Conservation (phyloP, 2,113 vertebrate genomes). For the Syrmaticus mikado region DNA sequence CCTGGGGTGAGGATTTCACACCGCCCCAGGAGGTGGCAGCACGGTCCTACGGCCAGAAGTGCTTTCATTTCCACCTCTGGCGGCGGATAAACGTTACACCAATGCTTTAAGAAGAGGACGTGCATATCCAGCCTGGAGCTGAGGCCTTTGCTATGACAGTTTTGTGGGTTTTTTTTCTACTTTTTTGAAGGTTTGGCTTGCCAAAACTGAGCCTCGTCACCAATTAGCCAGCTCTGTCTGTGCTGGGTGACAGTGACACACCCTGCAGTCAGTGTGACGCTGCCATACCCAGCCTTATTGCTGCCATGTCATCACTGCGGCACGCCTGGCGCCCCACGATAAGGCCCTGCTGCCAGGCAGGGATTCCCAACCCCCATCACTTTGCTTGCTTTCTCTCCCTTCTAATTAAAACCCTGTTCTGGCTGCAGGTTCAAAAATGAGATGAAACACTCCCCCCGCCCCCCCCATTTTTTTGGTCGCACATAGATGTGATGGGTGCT, state of each 20-base stretch:
- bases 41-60: background rate
- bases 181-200: background rate
- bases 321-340: background rate
- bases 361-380: background rate
- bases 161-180: background rate
- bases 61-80: too few species aligned
- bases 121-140: background rate
- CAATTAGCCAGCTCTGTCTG: background rate
- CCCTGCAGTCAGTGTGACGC: too few species aligned
- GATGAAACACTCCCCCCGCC: too few species aligned
- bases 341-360: background rate
- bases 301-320: background rate
- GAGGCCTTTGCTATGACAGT: background rate
- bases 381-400: background rate
- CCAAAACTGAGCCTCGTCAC: background rate
- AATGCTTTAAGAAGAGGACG: background rate
- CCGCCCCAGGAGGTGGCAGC: constrained; percentile 65
- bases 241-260: background rate
- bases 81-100: too few species aligned
- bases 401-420: background rate
- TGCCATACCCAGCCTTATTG: too few species aligned
- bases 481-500: background rate
- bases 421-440: background rate
- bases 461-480: background rate
- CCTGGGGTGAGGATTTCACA: background rate